Evolutionary conservation across 2,113 vertebrate species (phyloP).

Genomic region (Pseudorectes ferrugineus): DNA sequence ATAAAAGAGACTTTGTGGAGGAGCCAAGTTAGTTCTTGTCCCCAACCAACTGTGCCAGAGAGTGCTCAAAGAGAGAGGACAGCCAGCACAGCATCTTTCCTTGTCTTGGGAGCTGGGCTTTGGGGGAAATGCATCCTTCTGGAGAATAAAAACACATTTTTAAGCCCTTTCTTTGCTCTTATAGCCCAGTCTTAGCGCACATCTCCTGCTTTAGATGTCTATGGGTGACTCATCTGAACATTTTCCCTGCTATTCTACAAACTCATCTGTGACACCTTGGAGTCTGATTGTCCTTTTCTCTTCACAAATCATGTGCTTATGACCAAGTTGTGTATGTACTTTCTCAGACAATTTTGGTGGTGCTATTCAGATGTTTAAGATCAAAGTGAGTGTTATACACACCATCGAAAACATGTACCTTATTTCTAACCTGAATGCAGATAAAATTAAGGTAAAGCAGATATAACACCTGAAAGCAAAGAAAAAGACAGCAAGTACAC

Average conservation of each 20-base stretch:
- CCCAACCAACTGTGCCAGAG: constrained; percentile 24
- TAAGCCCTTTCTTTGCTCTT: background rate
- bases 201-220: background rate
- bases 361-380: background rate
- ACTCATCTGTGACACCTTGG: background rate
- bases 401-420: background rate
- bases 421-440: background rate
- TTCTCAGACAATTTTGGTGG: background rate
- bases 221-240: background rate
- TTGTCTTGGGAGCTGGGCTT: background rate
- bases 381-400: background rate
- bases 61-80: background rate
- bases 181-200: background rate
- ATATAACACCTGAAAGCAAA: background rate
- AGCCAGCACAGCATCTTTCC: constrained; percentile 39
- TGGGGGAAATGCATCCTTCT: background rate
- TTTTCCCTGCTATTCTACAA: background rate
- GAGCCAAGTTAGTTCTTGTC: constrained; percentile 56
- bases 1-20: constrained; percentile 65
- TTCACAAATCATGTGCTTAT: background rate
- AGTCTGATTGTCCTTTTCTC: background rate
- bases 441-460: background rate
- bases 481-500: background rate
- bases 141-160: background rate
- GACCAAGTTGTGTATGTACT: background rate